Base-by-base conservation (phyloP, 2,888 invertebrate genomes). In the Venustoraphidia nigricollis region DNA sequence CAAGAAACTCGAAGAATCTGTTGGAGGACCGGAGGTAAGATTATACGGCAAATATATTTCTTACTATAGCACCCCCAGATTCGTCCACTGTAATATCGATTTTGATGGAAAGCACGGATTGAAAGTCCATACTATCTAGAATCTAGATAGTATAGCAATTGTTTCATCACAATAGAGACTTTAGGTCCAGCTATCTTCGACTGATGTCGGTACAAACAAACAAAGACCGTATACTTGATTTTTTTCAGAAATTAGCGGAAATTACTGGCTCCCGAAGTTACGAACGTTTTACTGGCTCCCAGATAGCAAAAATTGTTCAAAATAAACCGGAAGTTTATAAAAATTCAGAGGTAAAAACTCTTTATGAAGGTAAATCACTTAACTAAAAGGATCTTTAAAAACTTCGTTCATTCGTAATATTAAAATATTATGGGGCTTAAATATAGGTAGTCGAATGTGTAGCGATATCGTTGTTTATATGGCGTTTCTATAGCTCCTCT, bases 281-380 rank as follows among this genome's bases (percentile, higher is more conserved):
- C 68, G 90, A 92, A 66, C 73, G 93, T 48, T 96, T 94, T 68
- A 94, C 96, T 0, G 96, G 90, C 3, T 75, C 86, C 3, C 97
- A 97, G 69, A 95, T 97, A 58, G 81, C 88, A 36, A 96, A 94
- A 73, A 76, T 96, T 55, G 76, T 72, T 55, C 79, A 85, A 59
- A 79, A 74, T 0, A 77, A 77, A 55, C 76, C 74, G 10, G 77
- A 79, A 52, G 76, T 76, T 1, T 92, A 86, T 62, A 72, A 77
- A 55, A 77, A 79, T 45, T 83, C 94, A 0, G 83, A 89, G 65
- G 84, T 79, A 66, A 56, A 48, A 51, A 45, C 52, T 34, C 38
- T 13, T 34, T 37, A 44, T 36, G 17, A 17, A 17, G 17, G 17
- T 17, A 17, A 17, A 17, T 17, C 4, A 17, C 4, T 4, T n/a